Percentiles rank a stretch among this genome's conserved stretches.
Conservation (phyloP, 2,888 invertebrate genomes). For the Limnephilus auricula region DNA sequence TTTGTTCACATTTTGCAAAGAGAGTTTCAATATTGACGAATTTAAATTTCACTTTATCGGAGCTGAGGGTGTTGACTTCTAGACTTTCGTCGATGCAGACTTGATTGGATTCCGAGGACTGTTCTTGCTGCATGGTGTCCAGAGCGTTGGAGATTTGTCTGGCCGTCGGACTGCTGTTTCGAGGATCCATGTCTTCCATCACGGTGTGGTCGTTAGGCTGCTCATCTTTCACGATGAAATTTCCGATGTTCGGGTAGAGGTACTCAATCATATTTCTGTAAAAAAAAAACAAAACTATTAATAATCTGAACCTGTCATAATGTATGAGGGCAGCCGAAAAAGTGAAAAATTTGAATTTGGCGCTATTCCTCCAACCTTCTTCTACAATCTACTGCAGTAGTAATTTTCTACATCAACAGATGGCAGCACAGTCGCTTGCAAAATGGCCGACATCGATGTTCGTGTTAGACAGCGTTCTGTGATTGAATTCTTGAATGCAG, state of each 20-base stretch:
- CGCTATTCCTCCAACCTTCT: no score
- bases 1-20: constrained; percentile 20
- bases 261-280: constrained; percentile 61
- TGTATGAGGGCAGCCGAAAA: no score
- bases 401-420: no score
- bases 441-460: no score
- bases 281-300: constrained; percentile 26
- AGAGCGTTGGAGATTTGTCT: constrained; percentile 25
- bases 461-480: no score
- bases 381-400: no score
- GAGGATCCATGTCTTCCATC: constrained; percentile 50
- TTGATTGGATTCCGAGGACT: constrained; percentile 5
- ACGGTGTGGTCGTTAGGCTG: constrained; percentile 28
- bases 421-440: no score
- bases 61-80: neutral
- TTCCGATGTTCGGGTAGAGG: constrained; percentile 51
- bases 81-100: constrained; percentile 1
- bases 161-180: neutral
- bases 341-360: no score
- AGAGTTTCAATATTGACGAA: constrained; percentile 50
- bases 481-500: no score
- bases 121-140: constrained; percentile 26
- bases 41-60: constrained; percentile 52
- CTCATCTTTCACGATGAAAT: constrained; percentile 43
- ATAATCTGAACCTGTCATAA: neutral